Evolutionary conservation across 2,113 vertebrate species (phyloP).

Genomic region (Alaudala cheleensis): DNA sequence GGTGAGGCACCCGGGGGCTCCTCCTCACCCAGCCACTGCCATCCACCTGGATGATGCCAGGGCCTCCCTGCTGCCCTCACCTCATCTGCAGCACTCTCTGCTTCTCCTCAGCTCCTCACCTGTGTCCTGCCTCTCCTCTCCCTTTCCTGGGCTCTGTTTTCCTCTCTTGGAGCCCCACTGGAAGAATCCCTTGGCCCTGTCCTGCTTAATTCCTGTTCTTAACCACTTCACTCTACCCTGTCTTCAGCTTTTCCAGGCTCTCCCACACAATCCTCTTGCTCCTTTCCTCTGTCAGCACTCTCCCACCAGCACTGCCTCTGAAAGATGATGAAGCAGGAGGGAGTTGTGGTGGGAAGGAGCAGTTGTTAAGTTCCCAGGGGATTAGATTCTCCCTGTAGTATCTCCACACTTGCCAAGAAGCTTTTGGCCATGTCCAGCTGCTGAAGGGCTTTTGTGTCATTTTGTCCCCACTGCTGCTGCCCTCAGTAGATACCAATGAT

Average conservation of each 20-base stretch:
- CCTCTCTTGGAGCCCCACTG: neutral
- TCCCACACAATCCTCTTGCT: neutral
- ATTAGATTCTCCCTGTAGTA: neutral
- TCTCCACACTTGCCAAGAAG: fast-evolving
- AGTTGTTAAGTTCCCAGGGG: neutral
- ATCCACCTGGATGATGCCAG: neutral
- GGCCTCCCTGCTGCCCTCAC: neutral
- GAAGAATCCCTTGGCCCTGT: neutral
- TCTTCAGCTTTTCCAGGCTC: neutral
- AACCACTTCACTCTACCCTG: neutral
- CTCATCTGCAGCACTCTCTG: neutral
- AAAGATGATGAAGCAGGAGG: neutral
- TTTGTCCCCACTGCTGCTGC: neutral
- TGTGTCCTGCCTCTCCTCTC: neutral
- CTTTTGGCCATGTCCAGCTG: neutral
- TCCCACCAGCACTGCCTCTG: neutral
- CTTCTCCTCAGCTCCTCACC: neutral
- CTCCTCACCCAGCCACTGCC: neutral
- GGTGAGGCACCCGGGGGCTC: constrained; percentile 66
- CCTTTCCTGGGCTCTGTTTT: neutral
- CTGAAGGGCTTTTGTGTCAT: neutral
- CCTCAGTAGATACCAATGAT: neutral
- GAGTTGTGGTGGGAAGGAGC: neutral
- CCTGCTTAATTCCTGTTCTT: neutral
- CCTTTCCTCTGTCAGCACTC: neutral